A percentile compares a stretch with the other conserved stretches of the same genome.
Conservation (phyloP, 2,113 vertebrate species). For the Acanthochromis polyacanthus region DNA sequence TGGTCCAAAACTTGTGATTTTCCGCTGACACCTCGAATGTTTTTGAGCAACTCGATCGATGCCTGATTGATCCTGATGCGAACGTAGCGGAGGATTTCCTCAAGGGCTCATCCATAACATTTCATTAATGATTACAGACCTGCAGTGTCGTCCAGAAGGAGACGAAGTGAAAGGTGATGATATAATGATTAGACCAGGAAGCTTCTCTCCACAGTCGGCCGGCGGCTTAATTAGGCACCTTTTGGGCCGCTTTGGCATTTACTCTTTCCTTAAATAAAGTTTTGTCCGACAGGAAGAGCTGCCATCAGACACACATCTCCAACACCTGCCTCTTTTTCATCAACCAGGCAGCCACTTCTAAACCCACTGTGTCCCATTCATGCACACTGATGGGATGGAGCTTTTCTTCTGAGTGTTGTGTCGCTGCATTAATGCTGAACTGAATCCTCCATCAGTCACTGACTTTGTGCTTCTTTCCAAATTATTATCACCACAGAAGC, state of each 20-base stretch:
- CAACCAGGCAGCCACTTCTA: conserved; percentile 9
- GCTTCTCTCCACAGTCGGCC: conserved; percentile 34
- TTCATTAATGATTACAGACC: conserved; percentile 56
- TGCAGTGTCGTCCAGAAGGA: conserved; percentile 23
- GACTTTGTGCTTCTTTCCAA: conserved; percentile 75
- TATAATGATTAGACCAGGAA: conserved; percentile 47
- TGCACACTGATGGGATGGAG: conserved; percentile 68
- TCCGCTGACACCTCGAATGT: conserved; percentile 9
- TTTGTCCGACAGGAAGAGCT: conserved; percentile 36
- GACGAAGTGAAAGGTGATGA: conserved; percentile 48
- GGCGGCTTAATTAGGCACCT: conserved; percentile 53
- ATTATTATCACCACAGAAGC: conserved; percentile 72
- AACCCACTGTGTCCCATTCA: conserved; percentile 2
- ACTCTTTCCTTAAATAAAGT: conserved; percentile 53
- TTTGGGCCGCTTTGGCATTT: conserved; percentile 58
- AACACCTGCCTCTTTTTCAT: conserved; percentile 34
- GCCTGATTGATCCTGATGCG: conserved; percentile 51
- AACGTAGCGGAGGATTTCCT: conserved; percentile 50
- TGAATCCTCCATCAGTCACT: conserved; percentile 82
- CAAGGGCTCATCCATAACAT: conserved; percentile 61
- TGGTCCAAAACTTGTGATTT: conserved; percentile 34
- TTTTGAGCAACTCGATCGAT: conserved; percentile 47
- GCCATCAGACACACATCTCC: conserved; percentile 4
- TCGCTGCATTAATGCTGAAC: conserved; percentile 81
- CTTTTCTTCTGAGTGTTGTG: conserved; percentile 77